phyloP scores from a whole-genome alignment of 2,888 invertebrate genomes.

The Tetrapedia diversipes region DNA sequence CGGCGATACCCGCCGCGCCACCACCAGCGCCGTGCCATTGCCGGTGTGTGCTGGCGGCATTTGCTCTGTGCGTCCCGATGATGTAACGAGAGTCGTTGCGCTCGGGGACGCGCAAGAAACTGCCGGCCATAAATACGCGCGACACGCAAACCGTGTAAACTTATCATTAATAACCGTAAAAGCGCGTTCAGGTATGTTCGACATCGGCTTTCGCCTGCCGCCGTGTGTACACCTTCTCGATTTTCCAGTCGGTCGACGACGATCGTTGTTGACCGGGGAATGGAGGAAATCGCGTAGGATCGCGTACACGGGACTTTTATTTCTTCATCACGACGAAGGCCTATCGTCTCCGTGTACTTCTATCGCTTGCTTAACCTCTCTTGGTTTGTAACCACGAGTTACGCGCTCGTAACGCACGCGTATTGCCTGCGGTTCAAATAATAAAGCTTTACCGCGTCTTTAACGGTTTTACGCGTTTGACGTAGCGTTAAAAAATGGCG shows the following conservation, averaged over 20 bases:
- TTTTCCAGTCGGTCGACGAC: constrained; percentile 3
- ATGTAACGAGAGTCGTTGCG: constrained; percentile 58
- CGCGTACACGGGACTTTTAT: not conserved
- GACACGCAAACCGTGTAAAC: constrained; percentile 63
- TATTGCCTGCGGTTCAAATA: too few species aligned
- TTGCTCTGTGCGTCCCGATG: constrained; percentile 44
- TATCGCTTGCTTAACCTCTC: too few species aligned
- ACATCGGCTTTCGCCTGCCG: constrained; percentile 21
- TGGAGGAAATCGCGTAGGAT: not conserved
- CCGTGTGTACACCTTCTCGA: constrained; percentile 20
- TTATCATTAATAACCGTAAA: constrained; percentile 66
- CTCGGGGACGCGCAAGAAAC: constrained; percentile 50
- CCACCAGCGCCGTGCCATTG: too few species aligned
- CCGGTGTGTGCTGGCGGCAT: constrained; percentile 28
- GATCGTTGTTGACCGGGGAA: too few species aligned
- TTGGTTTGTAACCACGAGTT: too few species aligned
- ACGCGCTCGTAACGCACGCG: too few species aligned
- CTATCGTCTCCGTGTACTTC: too few species aligned
- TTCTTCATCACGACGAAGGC: not conserved
- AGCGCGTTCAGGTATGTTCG: constrained; percentile 40
- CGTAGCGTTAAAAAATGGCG: too few species aligned
- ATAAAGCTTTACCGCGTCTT: too few species aligned
- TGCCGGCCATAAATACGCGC: constrained; percentile 36
- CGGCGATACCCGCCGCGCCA: not conserved
- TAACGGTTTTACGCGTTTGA: too few species aligned